phyloP scores from a whole-genome alignment of 2,888 invertebrate species.

The Poecilobothrus nobilitatus region DNA sequence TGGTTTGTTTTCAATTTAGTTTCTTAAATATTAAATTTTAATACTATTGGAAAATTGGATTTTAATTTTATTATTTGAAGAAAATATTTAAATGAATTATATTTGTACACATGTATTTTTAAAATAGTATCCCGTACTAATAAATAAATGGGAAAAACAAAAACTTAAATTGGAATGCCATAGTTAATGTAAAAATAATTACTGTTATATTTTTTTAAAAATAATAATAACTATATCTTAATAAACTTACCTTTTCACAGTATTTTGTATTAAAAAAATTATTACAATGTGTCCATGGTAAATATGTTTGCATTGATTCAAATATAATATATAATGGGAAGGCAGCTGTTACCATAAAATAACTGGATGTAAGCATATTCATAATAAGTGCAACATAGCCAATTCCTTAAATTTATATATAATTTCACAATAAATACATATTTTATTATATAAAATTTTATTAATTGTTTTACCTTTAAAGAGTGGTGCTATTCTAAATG shows the following conservation, averaged over 20 bases:
- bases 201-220: no score
- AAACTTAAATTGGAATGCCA: no score
- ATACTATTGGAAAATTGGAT: no score
- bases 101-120: no score
- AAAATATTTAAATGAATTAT: no score
- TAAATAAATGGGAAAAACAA: no score
- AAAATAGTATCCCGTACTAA: no score
- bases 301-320: slow-evolving; percentile 54
- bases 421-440: neutral
- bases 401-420: slow-evolving; percentile 31
- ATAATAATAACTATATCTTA: no score
- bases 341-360: slow-evolving; percentile 73
- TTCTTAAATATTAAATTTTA: no score
- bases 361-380: slow-evolving; percentile 67
- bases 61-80: no score
- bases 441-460: neutral
- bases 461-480: slow-evolving; percentile 63
- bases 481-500: slow-evolving; percentile 73
- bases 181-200: no score
- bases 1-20: no score
- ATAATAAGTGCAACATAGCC: slow-evolving; percentile 65
- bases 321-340: slow-evolving; percentile 72
- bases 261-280: slow-evolving; percentile 20
- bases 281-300: neutral
- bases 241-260: slow-evolving; percentile 22